Conservation (phyloP, 2,797 vertebrate species). For the Sus cebifrons region DNA sequence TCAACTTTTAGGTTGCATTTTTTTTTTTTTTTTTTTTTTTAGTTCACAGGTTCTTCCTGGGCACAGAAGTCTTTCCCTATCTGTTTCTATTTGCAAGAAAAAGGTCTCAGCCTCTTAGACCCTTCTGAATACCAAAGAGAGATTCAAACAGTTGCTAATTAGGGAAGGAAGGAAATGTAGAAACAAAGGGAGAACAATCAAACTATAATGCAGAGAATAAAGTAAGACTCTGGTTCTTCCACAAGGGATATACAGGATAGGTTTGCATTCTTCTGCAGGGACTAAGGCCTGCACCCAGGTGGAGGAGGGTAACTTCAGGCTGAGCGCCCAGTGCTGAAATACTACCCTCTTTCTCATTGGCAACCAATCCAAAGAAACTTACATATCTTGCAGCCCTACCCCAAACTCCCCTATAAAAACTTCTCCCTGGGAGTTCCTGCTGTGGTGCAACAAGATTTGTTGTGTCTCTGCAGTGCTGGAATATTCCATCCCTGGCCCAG, state of each 20-base stretch:
- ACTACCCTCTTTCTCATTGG: background rate
- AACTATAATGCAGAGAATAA: background rate
- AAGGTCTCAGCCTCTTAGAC: too few species aligned
- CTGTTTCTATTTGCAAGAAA: background rate
- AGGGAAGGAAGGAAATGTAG: background rate
- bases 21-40: too few species aligned
- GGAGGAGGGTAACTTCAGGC: background rate
- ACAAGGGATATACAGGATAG: background rate
- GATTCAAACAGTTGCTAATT: background rate
- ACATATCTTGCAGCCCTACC: background rate
- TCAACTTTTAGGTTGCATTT: too few species aligned
- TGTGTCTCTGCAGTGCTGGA: too few species aligned
- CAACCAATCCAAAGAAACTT: background rate
- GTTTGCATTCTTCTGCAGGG: background rate
- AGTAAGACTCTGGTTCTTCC: background rate
- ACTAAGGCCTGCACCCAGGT: background rate
- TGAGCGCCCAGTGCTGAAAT: background rate
- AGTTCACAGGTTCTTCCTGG: background rate
- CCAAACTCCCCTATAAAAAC: background rate
- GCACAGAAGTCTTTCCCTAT: background rate
- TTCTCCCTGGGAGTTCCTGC: background rate
- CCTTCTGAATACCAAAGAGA: background rate
- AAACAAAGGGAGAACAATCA: background rate
- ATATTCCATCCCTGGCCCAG: too few species aligned
- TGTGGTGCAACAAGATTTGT: too few species aligned